Conservation (phyloP, 2,113 vertebrate species). For the Dasyurus viverrinus region DNA sequence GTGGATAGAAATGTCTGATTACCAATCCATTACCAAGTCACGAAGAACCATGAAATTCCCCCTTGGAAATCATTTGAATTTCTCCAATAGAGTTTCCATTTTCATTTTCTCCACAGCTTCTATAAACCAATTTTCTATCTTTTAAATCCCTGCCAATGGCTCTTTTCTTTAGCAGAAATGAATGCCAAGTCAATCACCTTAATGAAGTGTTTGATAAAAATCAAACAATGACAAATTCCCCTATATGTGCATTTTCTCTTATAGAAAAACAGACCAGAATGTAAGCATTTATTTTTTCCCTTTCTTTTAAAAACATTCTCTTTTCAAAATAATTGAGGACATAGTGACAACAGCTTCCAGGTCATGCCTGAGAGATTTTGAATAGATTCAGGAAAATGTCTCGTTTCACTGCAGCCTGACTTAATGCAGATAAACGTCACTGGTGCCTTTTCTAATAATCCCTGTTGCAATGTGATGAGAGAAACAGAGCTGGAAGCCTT, state of each 20-base stretch:
- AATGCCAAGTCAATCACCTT: slow-evolving; percentile 30
- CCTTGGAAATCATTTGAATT: slow-evolving; percentile 8
- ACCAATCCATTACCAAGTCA: slow-evolving; percentile 17
- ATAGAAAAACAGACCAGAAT: neutral
- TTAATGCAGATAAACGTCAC: slow-evolving; percentile 26
- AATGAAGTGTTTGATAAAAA: slow-evolving; percentile 10
- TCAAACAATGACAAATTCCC: neutral
- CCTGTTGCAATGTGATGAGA: neutral
- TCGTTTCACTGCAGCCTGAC: neutral
- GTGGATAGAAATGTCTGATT: slow-evolving; percentile 33
- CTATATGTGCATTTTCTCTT: neutral
- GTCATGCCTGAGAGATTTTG: slow-evolving; percentile 17
- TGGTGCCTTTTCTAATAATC: slow-evolving; percentile 39
- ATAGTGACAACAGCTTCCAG: slow-evolving; percentile 40
- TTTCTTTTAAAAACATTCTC: slow-evolving; percentile 13
- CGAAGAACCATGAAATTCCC: slow-evolving; percentile 21
- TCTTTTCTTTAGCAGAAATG: slow-evolving; percentile 19
- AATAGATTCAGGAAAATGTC: slow-evolving; percentile 45
- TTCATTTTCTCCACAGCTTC: slow-evolving; percentile 45
- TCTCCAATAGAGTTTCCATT: slow-evolving; percentile 29
- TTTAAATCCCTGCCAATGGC: slow-evolving; percentile 14
- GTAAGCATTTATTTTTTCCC: slow-evolving; percentile 19
- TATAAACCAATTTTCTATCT: slow-evolving; percentile 26
- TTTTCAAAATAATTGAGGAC: neutral
- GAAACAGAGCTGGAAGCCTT: slow-evolving; percentile 17